Evolutionary conservation across 2,113 vertebrate species (phyloP).

Genomic region (Romanogobio albipinnatus): DNA sequence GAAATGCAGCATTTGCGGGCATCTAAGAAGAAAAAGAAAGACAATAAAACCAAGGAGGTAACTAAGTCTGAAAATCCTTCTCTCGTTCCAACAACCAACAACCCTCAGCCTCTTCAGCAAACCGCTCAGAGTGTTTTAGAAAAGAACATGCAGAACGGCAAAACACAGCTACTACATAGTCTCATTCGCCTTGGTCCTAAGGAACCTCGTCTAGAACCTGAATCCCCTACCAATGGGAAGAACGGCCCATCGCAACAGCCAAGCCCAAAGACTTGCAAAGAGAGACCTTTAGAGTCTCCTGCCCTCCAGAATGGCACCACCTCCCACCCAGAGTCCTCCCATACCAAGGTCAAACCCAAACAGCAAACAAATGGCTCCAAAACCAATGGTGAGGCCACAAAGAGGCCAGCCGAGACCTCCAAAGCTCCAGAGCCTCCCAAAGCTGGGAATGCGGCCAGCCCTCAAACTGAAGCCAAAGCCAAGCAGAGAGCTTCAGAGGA

Average conservation of each 20-base stretch:
- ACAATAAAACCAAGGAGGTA: conserved; percentile 82
- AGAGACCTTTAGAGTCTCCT: conserved; percentile 77
- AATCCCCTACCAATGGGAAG: conserved; percentile 36
- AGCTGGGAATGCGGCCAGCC: conserved; percentile 71
- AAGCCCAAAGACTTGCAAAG: conserved; percentile 73
- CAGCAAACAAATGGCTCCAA: conserved; percentile 70
- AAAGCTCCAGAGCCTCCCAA: conserved; percentile 68
- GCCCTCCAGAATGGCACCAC: conserved; percentile 75
- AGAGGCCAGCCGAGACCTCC: conserved; percentile 73
- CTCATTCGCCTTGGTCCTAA: conserved; percentile 75
- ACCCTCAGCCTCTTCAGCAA: conserved; percentile 80
- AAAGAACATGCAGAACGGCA: conserved; percentile 84
- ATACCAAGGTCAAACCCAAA: conserved; percentile 78
- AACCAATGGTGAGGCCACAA: conserved; percentile 66
- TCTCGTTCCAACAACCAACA: conserved; percentile 61
- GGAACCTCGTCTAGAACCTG: conserved; percentile 62
- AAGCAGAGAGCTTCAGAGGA: conserved; percentile 74
- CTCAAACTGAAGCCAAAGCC: conserved; percentile 66
- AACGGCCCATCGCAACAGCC: conserved; percentile 53
- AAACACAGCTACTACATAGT: conserved; percentile 80
- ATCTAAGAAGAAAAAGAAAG: conserved; percentile 95
- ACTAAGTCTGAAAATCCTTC: conserved; percentile 61
- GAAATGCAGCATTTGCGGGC: conserved; percentile 86
- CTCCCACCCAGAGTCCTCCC: conserved; percentile 73
- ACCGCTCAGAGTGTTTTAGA: conserved; percentile 77